phyloP scores from a whole-genome alignment of 2,888 invertebrate genomes.

The Mongoloraphidia duomilia region DNA sequence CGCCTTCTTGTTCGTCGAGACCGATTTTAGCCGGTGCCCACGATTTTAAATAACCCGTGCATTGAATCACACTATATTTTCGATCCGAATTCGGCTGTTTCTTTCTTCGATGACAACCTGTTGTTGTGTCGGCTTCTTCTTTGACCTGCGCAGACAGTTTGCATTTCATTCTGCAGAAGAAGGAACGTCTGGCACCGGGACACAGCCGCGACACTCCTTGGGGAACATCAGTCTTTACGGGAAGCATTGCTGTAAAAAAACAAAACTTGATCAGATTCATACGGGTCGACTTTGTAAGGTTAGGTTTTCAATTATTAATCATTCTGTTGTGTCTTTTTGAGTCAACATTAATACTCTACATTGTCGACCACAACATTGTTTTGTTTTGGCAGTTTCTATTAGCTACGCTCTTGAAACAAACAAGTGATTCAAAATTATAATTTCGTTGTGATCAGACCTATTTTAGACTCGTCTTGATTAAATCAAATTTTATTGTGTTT shows the following conservation, averaged over 20 bases:
- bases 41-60: slow-evolving; percentile 85
- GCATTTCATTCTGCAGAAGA: slow-evolving; percentile 87
- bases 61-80: slow-evolving; percentile 80
- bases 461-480: too few relatives aligned
- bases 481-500: too few relatives aligned
- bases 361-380: too few relatives aligned
- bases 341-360: too few relatives aligned
- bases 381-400: too few relatives aligned
- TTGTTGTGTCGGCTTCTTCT: slow-evolving; percentile 53
- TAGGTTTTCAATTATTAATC: too few relatives aligned
- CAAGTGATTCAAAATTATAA: too few relatives aligned
- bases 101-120: slow-evolving; percentile 50
- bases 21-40: slow-evolving; percentile 73
- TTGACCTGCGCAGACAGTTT: slow-evolving; percentile 50
- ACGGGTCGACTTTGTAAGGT: too few relatives aligned
- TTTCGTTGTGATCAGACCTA: too few relatives aligned
- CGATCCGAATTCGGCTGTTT: slow-evolving; percentile 52
- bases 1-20: slow-evolving; percentile 49
- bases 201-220: slow-evolving; percentile 63
- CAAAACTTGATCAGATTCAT: not conserved
- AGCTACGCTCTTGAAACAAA: too few relatives aligned
- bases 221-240: slow-evolving; percentile 73
- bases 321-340: too few relatives aligned
- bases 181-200: slow-evolving; percentile 80
- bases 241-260: slow-evolving; percentile 62